A percentile compares a stretch with the other conserved stretches of the same genome.
These are phyloP conservation scores for Turritopsis dohrnii DNA, from an alignment of 30 jellyfish, hydroid and myxozoan genomes.

Conservation along the genomic window DNA sequence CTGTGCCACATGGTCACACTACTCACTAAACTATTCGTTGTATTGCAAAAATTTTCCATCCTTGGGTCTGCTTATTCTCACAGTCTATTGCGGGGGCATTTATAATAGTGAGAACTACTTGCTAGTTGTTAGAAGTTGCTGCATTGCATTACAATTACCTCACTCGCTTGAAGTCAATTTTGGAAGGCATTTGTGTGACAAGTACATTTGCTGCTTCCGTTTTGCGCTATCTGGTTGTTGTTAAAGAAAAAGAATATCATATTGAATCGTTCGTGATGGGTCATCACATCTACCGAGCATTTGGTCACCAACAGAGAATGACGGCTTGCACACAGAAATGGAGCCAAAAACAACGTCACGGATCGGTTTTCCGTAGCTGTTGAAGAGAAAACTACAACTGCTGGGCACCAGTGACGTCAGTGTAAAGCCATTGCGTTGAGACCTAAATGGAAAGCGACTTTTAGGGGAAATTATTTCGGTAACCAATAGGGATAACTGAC, in stretches of 20 bases:
- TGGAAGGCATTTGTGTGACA: not conserved
- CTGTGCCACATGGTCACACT: too few species aligned
- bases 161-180: not conserved
- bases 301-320: not conserved
- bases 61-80: too few species aligned
- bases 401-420: not conserved
- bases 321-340: not conserved
- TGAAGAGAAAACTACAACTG: not conserved
- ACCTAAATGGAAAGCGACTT: too few species aligned
- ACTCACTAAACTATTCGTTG: too few species aligned
- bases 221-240: not conserved
- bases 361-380: not conserved
- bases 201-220: not conserved
- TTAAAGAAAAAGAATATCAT: not conserved
- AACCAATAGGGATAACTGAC: not conserved
- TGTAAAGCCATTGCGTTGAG: too few species aligned
- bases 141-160: not conserved
- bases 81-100: too few species aligned
- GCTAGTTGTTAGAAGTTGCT: not conserved
- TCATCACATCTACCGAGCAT: not conserved
- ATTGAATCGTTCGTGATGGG: not conserved
- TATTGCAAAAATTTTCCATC: too few species aligned
- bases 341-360: not conserved
- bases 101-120: too few species aligned
- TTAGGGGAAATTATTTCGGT: too few species aligned